These are phyloP conservation scores for Oscheius sp. DNA, from an alignment of 2,888 invertebrate genomes.

Conservation along the genomic window DNA sequence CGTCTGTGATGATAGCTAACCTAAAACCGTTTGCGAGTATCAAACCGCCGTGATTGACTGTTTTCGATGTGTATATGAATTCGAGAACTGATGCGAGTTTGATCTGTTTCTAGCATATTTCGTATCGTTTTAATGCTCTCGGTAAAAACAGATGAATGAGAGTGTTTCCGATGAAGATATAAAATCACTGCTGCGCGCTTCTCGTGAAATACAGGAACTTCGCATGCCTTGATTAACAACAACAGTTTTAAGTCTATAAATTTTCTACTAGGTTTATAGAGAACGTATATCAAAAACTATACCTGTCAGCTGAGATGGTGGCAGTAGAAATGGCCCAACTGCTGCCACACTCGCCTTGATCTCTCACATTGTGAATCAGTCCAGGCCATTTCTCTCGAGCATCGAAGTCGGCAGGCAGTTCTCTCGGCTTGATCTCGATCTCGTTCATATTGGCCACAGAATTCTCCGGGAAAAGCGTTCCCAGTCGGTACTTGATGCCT, in stretches of 20 bases:
- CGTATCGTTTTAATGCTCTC: no score
- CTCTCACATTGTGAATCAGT: constrained; percentile 80
- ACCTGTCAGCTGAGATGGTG: constrained; percentile 72
- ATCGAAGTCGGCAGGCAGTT: constrained; percentile 83
- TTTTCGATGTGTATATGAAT: no score
- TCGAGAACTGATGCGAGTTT: no score
- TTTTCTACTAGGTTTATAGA: no score
- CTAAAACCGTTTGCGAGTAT: constrained; percentile 30
- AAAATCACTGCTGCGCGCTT: no score
- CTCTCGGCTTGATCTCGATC: constrained; percentile 72
- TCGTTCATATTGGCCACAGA: constrained; percentile 78
- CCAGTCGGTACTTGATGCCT: constrained; percentile 83
- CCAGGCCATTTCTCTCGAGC: constrained; percentile 83
- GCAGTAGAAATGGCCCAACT: constrained; percentile 89
- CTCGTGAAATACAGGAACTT: no score
- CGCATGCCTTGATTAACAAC: no score
- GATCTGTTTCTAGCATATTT: no score
- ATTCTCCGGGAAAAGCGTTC: constrained; percentile 79
- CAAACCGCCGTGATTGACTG: no score
- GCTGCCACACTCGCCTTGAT: constrained; percentile 84
- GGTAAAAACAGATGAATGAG: no score
- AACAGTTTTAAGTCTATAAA: no score
- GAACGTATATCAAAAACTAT: background rate
- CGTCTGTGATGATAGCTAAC: constrained; percentile 86
- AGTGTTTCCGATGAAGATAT: no score